A percentile compares a stretch with the other conserved stretches of the same genome.
These are phyloP conservation scores for Dasyprocta punctata DNA, from an alignment of 2,113 vertebrate genomes.

Conservation along the genomic window DNA sequence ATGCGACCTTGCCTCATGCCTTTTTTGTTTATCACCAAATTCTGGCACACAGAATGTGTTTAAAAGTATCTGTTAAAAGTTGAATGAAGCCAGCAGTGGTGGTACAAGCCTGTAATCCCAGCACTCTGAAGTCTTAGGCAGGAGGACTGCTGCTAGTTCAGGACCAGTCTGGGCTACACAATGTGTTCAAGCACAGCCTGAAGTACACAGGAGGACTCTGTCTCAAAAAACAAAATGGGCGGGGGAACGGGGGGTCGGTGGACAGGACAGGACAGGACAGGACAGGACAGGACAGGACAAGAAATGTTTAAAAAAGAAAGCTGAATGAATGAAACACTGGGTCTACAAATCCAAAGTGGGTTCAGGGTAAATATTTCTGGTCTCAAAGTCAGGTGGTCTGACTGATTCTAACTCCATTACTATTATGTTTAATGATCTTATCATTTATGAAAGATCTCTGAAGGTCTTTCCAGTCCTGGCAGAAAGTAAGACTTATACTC, in stretches of 20 bases:
- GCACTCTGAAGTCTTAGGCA: background rate
- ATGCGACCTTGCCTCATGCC: background rate
- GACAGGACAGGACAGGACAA: no score
- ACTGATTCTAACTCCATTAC: background rate
- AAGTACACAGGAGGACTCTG: background rate
- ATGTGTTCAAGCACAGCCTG: background rate
- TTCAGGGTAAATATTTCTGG: background rate
- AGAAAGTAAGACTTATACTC: background rate
- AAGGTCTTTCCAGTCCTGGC: background rate
- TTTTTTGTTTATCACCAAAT: constrained; percentile 53
- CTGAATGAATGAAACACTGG: constrained; percentile 17
- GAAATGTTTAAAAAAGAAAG: background rate
- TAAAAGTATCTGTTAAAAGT: background rate
- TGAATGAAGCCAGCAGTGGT: background rate
- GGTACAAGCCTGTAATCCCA: background rate
- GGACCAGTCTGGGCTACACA: background rate
- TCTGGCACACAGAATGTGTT: background rate
- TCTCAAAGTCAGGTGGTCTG: background rate
- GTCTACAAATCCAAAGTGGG: constrained; percentile 47
- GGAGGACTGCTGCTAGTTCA: background rate
- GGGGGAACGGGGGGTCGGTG: fast-evolving
- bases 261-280: no score
- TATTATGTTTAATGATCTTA: background rate
- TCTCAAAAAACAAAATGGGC: background rate
- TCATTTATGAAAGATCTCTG: background rate